These are phyloP conservation scores for Carassius auratus DNA, from an alignment of 2,113 vertebrate species.

Conservation along the genomic window DNA sequence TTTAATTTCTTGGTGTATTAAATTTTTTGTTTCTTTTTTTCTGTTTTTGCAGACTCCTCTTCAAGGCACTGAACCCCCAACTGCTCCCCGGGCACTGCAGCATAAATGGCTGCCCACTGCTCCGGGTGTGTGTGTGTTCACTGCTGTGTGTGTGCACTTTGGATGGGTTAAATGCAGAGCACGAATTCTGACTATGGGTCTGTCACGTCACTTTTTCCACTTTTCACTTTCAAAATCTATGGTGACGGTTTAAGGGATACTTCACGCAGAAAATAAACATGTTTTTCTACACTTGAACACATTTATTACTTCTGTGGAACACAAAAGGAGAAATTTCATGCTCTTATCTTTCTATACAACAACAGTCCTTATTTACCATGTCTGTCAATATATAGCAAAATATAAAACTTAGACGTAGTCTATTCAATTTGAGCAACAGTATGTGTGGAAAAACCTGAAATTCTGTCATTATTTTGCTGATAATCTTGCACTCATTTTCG, in stretches of 20 bases:
- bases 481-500: neutral
- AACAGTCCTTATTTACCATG: neutral
- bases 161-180: no score
- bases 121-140: no score
- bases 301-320: neutral
- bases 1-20: neutral
- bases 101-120: no score
- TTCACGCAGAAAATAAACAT: neutral
- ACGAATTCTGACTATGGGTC: no score
- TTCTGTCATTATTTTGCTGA: neutral
- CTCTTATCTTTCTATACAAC: neutral
- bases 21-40: neutral
- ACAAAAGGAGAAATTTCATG: neutral
- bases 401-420: neutral
- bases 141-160: no score
- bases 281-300: neutral
- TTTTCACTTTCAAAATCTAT: neutral
- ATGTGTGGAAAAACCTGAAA: neutral
- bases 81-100: no score
- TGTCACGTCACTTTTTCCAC: no score
- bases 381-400: neutral
- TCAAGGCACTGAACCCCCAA: no score
- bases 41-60: no score
- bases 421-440: neutral
- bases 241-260: neutral